Evolutionary conservation across 2,888 invertebrate genomes (phyloP), one percentile per base, ranked within the genome.

Genomic region (Tiliacea aurago): DNA sequence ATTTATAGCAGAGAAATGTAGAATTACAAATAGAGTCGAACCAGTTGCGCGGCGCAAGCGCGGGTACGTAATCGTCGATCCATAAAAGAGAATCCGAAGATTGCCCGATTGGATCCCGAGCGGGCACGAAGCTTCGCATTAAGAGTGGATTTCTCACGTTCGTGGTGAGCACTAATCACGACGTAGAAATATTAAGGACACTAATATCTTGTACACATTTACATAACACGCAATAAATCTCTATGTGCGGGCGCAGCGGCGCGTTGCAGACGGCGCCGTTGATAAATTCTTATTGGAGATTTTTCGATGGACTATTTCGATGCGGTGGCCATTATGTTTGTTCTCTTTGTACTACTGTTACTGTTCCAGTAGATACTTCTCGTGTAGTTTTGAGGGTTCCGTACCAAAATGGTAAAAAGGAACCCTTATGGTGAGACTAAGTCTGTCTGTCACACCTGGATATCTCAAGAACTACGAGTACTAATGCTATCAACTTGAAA

Each of bases 141-240:
- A 89, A 91, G 87, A 92, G 90, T 87, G 89, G 88, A 93, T 93
- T 93, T 93, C 93, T 94, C 93, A 93, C 92, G 93, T 93, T 92
- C 88, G 70, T 84, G 88, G 88, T 89, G 90, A 91, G 90, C 89
- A 91, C 91, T 93, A 94, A 95, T 94, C 94, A 93, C 93, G 95
- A 95, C 94, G 91, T 91, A 89, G 93, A 95, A 94, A 93, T 95
- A 95, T 96, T 94, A 94, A 94, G 94, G 94, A 95, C 95, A 94
- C 94, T 95, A 94, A 95, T 95, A 94, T 93, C 94, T 93, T 93
- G 94, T 94, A 93, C 93, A 94, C 91, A 95, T 95, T 95, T 95
- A 95, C 95, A 95, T 95, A 95, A 95, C 93, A 93, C 90, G 93
- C 91, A 91, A 96, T 96, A 95, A 95, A 95, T 95, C 94, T 88